These are phyloP conservation scores for Formica exsecta DNA, from an alignment of 1,140 invertebrate species.

Conservation along the genomic window DNA sequence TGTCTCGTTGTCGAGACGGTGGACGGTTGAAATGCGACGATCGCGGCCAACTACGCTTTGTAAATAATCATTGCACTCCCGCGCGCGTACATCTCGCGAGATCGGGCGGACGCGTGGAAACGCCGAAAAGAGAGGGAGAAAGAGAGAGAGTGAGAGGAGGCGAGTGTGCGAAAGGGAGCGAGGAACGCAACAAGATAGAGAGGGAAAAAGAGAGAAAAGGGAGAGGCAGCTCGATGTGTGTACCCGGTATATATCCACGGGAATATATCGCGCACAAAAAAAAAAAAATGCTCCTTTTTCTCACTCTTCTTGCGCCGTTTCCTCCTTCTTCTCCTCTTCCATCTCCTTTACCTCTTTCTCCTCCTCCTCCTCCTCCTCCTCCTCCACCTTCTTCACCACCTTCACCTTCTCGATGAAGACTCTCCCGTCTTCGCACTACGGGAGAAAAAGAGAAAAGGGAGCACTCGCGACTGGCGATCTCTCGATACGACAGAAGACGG, in stretches of 20 bases:
- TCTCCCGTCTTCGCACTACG: conserved; percentile 38
- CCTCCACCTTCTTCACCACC: conserved; percentile 43
- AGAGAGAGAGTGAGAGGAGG: conserved; percentile 7
- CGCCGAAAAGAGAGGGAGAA: conserved; percentile 41
- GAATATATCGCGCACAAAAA: conserved; percentile 33
- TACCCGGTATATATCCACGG: conserved; percentile 62
- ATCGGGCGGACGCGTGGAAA: conserved; percentile 57
- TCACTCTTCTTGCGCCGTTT: conserved; percentile 54
- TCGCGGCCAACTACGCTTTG: conserved; percentile 30
- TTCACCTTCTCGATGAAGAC: conserved; percentile 49
- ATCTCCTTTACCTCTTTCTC: conserved; percentile 33
- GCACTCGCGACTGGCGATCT: neutral
- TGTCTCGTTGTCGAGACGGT: conserved; percentile 10
- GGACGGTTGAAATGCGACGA: conserved; percentile 50
- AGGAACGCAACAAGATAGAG: conserved; percentile 13
- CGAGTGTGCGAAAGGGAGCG: conserved; percentile 26
- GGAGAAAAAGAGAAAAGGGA: conserved; percentile 15
- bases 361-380: neutral
- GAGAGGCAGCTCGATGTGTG: conserved; percentile 17
- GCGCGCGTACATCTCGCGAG: conserved; percentile 41
- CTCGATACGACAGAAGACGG: neutral
- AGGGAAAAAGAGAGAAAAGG: conserved; percentile 27
- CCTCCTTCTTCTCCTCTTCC: conserved; percentile 49
- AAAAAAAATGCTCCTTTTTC: conserved; percentile 41
- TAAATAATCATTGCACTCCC: conserved; percentile 57